Percentiles rank a stretch among this genome's conserved stretches.
phyloP scores from a whole-genome alignment of 1,140 invertebrate species.

The Battus philenor region DNA sequence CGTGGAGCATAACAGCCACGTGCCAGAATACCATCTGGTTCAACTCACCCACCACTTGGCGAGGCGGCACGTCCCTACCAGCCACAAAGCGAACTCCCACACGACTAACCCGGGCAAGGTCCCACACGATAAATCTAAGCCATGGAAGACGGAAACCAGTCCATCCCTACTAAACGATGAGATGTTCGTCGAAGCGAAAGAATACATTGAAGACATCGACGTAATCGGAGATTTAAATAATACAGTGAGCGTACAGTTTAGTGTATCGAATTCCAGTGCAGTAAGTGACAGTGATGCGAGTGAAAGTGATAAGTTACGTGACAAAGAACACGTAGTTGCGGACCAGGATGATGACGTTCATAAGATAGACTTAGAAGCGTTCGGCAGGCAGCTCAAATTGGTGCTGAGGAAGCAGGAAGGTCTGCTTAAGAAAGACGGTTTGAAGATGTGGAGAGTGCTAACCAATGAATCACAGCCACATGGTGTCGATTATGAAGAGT shows the following conservation, averaged over 20 bases:
- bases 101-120: conserved; percentile 32
- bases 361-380: conserved; percentile 85
- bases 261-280: conserved; percentile 61
- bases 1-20: conserved; percentile 83
- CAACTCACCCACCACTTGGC: conserved; percentile 75
- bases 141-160: conserved; percentile 38
- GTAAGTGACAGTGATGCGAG: conserved; percentile 42
- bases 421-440: conserved; percentile 81
- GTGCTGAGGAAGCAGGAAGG: conserved; percentile 84
- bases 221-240: conserved; percentile 63
- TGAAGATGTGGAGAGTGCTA: conserved; percentile 86
- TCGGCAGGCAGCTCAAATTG: conserved; percentile 84
- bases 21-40: conserved; percentile 77
- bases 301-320: conserved; percentile 42
- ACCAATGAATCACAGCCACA: conserved; percentile 81
- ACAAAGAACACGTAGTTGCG: conserved; percentile 69
- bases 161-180: conserved; percentile 57
- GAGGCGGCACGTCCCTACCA: conserved; percentile 53
- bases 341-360: conserved; percentile 74
- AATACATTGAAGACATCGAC: conserved; percentile 59
- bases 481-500: conserved; percentile 85
- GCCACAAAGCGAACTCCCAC: conserved; percentile 47
- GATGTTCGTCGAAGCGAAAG: conserved; percentile 61
- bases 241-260: conserved; percentile 52
- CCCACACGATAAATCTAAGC: conserved; percentile 61